These are phyloP conservation scores for Cuculus canorus DNA, from an alignment of 2,797 vertebrate genomes.

Conservation along the genomic window DNA sequence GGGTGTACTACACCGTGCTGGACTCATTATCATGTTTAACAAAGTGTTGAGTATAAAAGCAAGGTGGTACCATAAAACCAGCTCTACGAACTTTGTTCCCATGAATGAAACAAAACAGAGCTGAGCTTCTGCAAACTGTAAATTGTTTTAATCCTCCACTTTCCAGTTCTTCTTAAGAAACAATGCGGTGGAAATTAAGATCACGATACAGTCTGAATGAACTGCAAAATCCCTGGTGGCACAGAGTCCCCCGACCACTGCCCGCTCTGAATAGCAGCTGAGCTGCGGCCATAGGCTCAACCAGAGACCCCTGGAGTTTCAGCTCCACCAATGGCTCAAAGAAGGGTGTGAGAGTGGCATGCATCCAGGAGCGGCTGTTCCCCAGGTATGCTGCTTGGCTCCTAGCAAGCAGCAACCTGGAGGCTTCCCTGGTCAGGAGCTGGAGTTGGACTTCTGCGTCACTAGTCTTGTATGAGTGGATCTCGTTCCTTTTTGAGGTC, in stretches of 20 bases:
- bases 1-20: neutral
- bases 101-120: neutral
- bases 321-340: fast-evolving
- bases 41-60: constrained; percentile 16
- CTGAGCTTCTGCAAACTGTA: neutral
- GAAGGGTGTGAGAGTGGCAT: neutral
- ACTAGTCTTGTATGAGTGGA: neutral
- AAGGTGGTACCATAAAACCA: constrained; percentile 49
- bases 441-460: neutral
- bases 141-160: constrained; percentile 11
- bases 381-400: fast-evolving
- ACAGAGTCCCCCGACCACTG: neutral
- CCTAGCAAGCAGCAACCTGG: neutral
- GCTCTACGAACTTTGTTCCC: neutral
- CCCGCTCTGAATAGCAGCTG: neutral
- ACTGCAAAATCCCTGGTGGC: neutral
- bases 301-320: neutral
- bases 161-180: neutral
- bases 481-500: neutral
- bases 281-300: neutral
- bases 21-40: constrained; percentile 43
- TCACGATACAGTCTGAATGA: neutral
- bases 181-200: neutral
- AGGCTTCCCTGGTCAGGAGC: neutral
- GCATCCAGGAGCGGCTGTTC: neutral